phyloP scores from a whole-genome alignment of 35 echinoderm and acorn worm species.

The Amphiura filiformis region DNA sequence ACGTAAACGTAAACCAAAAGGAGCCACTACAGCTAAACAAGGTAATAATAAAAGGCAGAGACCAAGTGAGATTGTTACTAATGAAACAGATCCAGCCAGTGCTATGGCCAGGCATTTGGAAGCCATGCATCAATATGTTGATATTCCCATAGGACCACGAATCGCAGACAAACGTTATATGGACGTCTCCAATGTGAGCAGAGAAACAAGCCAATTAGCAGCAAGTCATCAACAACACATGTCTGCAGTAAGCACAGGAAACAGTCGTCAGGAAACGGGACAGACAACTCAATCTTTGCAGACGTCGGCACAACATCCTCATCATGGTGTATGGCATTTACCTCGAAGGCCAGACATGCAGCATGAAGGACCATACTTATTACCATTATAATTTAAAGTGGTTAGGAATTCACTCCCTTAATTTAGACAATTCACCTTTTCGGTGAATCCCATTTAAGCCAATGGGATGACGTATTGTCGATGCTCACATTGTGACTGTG shows the following conservation, averaged over 20 bases:
- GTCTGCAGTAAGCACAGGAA: not conserved
- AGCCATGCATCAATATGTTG: not conserved
- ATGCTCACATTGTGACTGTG: not conserved
- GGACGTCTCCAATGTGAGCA: not conserved
- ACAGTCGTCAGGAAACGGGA: not conserved
- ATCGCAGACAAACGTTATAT: not conserved
- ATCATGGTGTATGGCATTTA: constrained; percentile 1
- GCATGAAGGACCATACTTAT: not conserved
- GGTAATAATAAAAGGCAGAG: not conserved
- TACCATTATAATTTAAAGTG: not conserved
- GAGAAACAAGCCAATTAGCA: not conserved
- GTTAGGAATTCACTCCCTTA: not conserved
- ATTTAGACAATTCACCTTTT: not conserved
- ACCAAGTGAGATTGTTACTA: not conserved
- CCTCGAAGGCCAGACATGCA: not conserved
- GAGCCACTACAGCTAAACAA: not conserved
- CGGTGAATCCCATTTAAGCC: not conserved
- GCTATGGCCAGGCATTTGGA: not conserved
- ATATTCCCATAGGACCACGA: not conserved
- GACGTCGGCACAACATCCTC: not conserved
- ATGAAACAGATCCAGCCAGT: not conserved
- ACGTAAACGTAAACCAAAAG: not conserved
- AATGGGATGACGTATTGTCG: not conserved
- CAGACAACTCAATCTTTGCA: not conserved
- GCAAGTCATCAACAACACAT: not conserved